These are phyloP conservation scores for Tethea ocularis DNA, from an alignment of 2,888 invertebrate species.

Conservation along the genomic window DNA sequence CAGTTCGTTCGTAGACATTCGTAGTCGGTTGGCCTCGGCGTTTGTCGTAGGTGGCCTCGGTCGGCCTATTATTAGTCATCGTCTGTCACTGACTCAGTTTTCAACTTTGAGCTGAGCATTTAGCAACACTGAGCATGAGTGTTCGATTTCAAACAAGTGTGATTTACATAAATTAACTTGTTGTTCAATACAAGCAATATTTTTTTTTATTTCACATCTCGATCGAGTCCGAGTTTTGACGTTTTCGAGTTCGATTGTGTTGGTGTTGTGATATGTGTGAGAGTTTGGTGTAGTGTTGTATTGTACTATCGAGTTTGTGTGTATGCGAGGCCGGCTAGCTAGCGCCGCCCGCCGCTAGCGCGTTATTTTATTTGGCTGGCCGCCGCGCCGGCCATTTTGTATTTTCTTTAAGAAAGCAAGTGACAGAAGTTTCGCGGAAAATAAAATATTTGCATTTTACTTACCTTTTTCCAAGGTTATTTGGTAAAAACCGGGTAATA, in stretches of 20 bases:
- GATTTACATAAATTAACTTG: constrained; percentile 2
- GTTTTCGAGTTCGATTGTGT: not conserved
- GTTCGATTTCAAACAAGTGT: not conserved
- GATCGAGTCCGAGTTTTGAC: not conserved
- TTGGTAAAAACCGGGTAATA: constrained; percentile 13
- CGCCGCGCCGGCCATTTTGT: constrained; percentile 72
- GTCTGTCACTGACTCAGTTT: too few relatives aligned
- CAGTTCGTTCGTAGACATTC: constrained; percentile 10
- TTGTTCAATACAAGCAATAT: not conserved
- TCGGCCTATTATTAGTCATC: not conserved
- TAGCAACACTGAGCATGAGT: constrained; percentile 19
- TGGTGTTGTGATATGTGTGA: too few relatives aligned
- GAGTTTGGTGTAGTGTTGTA: not conserved
- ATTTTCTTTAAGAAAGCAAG: constrained; percentile 52
- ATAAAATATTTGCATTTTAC: constrained; percentile 50
- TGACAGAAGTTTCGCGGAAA: constrained; percentile 63
- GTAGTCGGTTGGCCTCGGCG: not conserved
- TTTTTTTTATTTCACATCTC: not conserved
- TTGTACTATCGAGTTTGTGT: not conserved
- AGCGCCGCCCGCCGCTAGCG: too few relatives aligned
- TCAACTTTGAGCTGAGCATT: constrained; percentile 25
- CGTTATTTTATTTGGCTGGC: not conserved
- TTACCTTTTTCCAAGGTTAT: constrained; percentile 25
- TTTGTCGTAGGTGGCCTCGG: not conserved
- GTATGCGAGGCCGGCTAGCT: too few relatives aligned